Conservation (phyloP, 2,888 invertebrate species). For the Pyrgus malvae region DNA sequence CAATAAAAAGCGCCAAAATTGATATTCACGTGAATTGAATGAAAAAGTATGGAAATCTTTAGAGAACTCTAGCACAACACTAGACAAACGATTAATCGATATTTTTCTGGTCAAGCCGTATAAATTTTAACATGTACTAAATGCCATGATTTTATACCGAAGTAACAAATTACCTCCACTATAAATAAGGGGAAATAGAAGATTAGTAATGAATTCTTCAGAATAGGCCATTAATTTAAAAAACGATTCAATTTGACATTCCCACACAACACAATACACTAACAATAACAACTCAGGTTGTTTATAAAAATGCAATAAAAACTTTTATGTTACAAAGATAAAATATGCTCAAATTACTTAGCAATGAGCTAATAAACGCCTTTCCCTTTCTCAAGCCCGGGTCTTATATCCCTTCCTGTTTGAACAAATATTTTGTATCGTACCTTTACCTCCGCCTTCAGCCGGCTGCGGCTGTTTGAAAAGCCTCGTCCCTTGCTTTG, state of each 20-base stretch:
- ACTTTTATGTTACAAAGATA: constrained; percentile 11
- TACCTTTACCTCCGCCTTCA: constrained; percentile 27
- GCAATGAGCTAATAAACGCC: constrained; percentile 52
- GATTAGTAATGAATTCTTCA: neutral
- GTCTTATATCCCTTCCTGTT: constrained; percentile 51
- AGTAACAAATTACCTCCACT: no score
- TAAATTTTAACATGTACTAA: no score
- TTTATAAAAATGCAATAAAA: constrained; percentile 8
- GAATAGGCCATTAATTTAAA: neutral
- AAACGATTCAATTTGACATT: neutral
- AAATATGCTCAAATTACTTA: constrained; percentile 54
- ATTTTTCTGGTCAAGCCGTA: no score
- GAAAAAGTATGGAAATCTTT: no score
- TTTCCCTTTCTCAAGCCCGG: constrained; percentile 38
- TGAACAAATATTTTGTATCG: constrained; percentile 56
- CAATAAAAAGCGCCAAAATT: no score
- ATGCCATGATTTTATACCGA: no score
- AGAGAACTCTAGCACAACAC: no score
- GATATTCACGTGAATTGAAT: no score
- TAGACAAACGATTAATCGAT: no score
- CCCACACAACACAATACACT: neutral
- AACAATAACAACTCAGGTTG: neutral
- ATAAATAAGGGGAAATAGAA: no score
- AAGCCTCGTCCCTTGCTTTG: constrained; percentile 21
- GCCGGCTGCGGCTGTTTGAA: constrained; percentile 9